phyloP scores from a whole-genome alignment of 1,140 invertebrate genomes.

The Drosophila bocki region DNA sequence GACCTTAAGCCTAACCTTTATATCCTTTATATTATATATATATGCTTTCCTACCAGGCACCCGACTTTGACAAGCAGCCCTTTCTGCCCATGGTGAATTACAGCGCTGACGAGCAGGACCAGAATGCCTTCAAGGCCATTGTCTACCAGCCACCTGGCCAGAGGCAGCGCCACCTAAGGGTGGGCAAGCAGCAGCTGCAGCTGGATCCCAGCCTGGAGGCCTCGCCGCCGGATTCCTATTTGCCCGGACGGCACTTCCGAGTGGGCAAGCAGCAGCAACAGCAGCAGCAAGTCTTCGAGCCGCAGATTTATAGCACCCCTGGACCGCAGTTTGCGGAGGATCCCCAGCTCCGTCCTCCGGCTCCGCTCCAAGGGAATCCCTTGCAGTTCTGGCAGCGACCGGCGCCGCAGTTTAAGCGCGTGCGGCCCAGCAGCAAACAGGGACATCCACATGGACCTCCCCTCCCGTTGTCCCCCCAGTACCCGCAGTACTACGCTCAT shows the following conservation, averaged over 20 bases:
- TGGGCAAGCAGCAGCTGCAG: slow-evolving; percentile 61
- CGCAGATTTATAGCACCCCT: slow-evolving; percentile 40
- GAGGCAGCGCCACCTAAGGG: slow-evolving; percentile 53
- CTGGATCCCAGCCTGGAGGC: slow-evolving; percentile 5
- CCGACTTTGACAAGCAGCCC: slow-evolving; percentile 87
- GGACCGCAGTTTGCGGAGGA: slow-evolving; percentile 57
- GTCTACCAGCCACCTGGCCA: slow-evolving; percentile 63
- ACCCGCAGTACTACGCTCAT: slow-evolving; percentile 66
- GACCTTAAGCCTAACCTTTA: background rate
- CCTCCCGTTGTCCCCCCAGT: slow-evolving; percentile 15
- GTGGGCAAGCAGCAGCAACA: slow-evolving; percentile 51
- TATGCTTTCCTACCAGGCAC: slow-evolving; percentile 80
- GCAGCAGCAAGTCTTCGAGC: slow-evolving; percentile 36
- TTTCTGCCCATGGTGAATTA: slow-evolving; percentile 88
- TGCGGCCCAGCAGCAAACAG: slow-evolving; percentile 46
- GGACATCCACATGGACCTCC: slow-evolving; percentile 4
- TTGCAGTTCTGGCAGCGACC: slow-evolving; percentile 64
- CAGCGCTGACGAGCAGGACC: slow-evolving; percentile 87
- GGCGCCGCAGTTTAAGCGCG: slow-evolving; percentile 48
- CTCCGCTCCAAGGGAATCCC: slow-evolving; percentile 25
- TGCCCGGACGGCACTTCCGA: slow-evolving; percentile 54
- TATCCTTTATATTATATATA: no score
- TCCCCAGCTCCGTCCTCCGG: slow-evolving; percentile 52
- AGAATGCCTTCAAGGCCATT: slow-evolving; percentile 86
- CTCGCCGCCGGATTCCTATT: slow-evolving; percentile 34